A percentile compares a stretch with the other conserved stretches of the same genome.
Conservation (phyloP, 2,797 vertebrate species). For the Catharus ustulatus region DNA sequence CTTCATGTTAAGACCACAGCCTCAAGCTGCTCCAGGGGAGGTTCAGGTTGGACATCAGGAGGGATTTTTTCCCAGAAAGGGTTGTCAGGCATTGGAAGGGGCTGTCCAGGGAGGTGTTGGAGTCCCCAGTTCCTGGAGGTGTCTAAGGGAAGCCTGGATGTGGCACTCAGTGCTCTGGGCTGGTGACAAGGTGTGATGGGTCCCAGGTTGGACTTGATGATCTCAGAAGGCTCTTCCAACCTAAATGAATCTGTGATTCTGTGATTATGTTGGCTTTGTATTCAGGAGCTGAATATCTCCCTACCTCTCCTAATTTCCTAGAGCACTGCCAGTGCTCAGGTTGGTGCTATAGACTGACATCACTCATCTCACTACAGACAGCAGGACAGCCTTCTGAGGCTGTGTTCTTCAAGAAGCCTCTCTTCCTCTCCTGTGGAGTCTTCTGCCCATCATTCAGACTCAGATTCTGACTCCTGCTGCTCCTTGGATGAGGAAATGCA, state of each 20-base stretch:
- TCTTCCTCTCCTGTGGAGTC: background rate
- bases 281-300: background rate
- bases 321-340: background rate
- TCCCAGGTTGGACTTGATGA: background rate
- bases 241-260: background rate
- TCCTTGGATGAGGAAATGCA: background rate
- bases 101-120: background rate
- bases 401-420: background rate
- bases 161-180: background rate
- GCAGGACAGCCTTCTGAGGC: background rate
- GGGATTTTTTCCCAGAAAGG: background rate
- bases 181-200: fast-evolving
- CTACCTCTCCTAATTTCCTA: background rate
- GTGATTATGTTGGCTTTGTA: background rate
- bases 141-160: background rate
- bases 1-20: background rate
- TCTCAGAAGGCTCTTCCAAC: background rate
- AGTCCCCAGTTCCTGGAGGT: background rate
- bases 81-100: fast-evolving
- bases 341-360: fast-evolving
- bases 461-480: background rate
- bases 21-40: background rate
- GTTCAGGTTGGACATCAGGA: background rate
- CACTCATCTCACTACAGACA: background rate
- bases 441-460: background rate